Percentiles rank a stretch among this genome's conserved stretches.
Evolutionary conservation across 2,113 vertebrate species (phyloP).

Genomic region (Fulica atra): DNA sequence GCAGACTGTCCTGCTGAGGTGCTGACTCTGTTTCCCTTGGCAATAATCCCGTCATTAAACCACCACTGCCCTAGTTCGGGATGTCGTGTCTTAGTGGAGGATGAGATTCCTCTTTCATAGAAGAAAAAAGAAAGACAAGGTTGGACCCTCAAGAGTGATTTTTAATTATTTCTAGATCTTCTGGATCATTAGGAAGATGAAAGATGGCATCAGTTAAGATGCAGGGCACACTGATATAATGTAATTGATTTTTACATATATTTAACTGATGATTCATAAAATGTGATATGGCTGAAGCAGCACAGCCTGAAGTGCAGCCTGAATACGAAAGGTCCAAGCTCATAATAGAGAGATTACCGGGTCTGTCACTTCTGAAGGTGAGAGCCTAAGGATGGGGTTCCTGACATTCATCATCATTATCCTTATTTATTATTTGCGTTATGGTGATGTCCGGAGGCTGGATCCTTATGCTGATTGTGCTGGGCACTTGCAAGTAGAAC

Average conservation of each 20-base stretch:
- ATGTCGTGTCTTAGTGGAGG: background rate
- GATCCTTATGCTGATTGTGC: background rate
- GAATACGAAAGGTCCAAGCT: background rate
- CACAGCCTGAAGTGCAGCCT: conserved; percentile 36
- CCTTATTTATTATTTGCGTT: background rate
- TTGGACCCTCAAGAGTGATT: conserved; percentile 68
- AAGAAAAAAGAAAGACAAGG: conserved; percentile 14
- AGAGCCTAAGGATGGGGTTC: background rate
- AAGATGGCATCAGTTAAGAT: conserved; percentile 61
- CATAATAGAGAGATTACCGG: background rate
- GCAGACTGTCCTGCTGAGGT: background rate
- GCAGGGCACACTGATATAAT: conserved; percentile 55
- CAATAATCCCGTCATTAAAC: background rate
- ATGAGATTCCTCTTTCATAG: background rate
- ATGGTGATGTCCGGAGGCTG: background rate
- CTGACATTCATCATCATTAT: background rate
- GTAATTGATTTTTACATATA: conserved; percentile 76
- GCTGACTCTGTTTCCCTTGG: background rate
- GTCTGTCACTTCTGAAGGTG: background rate
- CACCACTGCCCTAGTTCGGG: background rate
- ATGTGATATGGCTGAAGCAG: conserved; percentile 51
- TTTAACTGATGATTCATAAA: conserved; percentile 70
- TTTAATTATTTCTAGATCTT: conserved; percentile 80
- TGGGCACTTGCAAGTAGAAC: background rate
- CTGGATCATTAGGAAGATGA: conserved; percentile 75